phyloP scores from a whole-genome alignment of 2,888 invertebrate species.

The Keiferia lycopersicella region DNA sequence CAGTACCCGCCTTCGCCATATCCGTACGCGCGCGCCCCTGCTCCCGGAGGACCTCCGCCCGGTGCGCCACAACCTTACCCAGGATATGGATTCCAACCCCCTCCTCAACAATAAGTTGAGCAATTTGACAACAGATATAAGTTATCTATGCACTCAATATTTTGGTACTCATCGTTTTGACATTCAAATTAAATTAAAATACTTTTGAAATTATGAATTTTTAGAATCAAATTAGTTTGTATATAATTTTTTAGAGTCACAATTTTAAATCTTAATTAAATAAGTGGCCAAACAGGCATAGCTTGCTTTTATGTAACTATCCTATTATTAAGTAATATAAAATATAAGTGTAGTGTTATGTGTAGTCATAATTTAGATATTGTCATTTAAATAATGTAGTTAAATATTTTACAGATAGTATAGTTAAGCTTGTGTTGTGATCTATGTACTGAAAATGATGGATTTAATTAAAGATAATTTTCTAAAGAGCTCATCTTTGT shows the following conservation, averaged over 20 bases:
- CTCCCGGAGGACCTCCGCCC: conserved; percentile 85
- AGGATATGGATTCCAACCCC: conserved; percentile 90
- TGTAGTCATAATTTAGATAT: not conserved
- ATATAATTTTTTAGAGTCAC: conserved; percentile 7
- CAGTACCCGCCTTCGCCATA: conserved; percentile 82
- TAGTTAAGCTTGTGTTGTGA: conserved; percentile 18
- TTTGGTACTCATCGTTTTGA: not conserved
- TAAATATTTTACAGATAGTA: conserved; percentile 13
- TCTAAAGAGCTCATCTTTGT: conserved; percentile 11
- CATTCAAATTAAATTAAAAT: not conserved
- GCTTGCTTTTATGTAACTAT: conserved; percentile 11
- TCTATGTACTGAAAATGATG: conserved; percentile 25
- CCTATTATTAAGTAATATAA: not conserved
- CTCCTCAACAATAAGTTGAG: conserved; percentile 80
- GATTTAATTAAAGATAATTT: conserved; percentile 30
- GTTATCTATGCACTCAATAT: not conserved
- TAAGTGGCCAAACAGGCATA: conserved; percentile 19
- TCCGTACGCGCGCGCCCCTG: conserved; percentile 81
- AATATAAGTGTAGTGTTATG: conserved; percentile 3
- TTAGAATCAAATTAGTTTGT: conserved; percentile 9
- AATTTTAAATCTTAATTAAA: conserved; percentile 3
- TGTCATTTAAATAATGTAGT: conserved; percentile 6
- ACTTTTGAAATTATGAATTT: not conserved
- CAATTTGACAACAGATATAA: not conserved
- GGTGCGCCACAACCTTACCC: conserved; percentile 88